phyloP scores from a whole-genome alignment of 1,140 invertebrate species.

The Odontomachus brunneus region DNA sequence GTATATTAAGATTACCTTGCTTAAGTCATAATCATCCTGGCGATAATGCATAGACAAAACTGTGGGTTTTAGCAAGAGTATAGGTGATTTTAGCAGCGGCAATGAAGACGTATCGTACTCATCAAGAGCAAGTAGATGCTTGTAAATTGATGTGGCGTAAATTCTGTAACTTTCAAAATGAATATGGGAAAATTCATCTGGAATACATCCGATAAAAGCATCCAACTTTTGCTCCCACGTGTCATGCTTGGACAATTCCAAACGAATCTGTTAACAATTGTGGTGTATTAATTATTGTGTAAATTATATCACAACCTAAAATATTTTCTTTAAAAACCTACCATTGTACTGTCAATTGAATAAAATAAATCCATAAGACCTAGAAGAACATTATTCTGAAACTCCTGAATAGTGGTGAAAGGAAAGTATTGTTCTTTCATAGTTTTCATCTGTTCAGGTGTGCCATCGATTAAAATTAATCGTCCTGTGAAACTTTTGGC shows the following conservation, averaged over 20 bases:
- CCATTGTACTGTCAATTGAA: constrained; percentile 68
- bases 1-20: constrained; percentile 66
- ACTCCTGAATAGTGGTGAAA: constrained; percentile 62
- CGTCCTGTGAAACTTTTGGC: constrained; percentile 76
- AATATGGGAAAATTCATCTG: constrained; percentile 57
- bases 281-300: constrained; percentile 63
- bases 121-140: constrained; percentile 86
- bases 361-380: constrained; percentile 28
- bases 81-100: constrained; percentile 85
- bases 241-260: constrained; percentile 80
- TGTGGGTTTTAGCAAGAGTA: constrained; percentile 88
- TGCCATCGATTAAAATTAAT: constrained; percentile 81
- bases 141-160: constrained; percentile 85
- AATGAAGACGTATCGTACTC: constrained; percentile 81
- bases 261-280: constrained; percentile 76
- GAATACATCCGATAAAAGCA: constrained; percentile 65
- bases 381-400: constrained; percentile 74
- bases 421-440: constrained; percentile 71
- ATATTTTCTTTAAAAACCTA: no score
- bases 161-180: constrained; percentile 81
- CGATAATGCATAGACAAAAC: constrained; percentile 84
- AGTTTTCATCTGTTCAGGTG: constrained; percentile 79
- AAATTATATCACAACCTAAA: no score
- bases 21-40: constrained; percentile 89
- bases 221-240: constrained; percentile 81